Base-by-base conservation (phyloP, 1,140 invertebrate species). In the Lepidurus packardi region DNA sequence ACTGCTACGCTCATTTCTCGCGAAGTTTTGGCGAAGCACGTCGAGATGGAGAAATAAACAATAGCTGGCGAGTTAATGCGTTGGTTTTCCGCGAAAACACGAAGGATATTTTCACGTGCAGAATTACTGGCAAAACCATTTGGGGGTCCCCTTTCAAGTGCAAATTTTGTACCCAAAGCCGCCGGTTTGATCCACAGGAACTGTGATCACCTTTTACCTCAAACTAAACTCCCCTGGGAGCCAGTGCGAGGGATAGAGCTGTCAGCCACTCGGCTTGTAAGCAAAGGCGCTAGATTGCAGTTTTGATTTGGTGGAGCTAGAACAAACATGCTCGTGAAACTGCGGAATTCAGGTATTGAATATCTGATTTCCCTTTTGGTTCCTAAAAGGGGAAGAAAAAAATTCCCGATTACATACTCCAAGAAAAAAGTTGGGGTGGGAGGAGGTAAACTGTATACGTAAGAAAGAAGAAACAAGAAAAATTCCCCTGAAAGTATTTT, bases 231-330 rank as follows among this genome's bases (percentile, higher is more conserved):
- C 53, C 53, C 53, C 16, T 13, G 53, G 53, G 53, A 7, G 53
- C 21, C 6, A 21, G 4, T 13, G 9, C 16, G 53, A 16, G 9
- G 53, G 53, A 65, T 65, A 9, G 53, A 65, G 21, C 16, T 65
- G 53, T 65, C 53, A 65, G 53, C 53, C 53, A 65, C 53, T 65
- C 53, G 21, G 53, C 21, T 65, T 65, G 53, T 65, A 65, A 65
- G 53, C 53, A 65, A 13, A 65, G 21, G 53, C 53, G 53, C 53
- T 65, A 13, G 16, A 21, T 65, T 65, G 53, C 1, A 65, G 21
- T 13, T 65, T 65, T 11, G 16, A n/a, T 21, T 65, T n/a, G 16
- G 53, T 21, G 53, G 21, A 16, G 7, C 8, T 65, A 11, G 16
- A 47, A 47, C 45, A 11, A 47, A 7, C 45, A 47, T 47, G 16